Percentiles rank a stretch among this genome's conserved stretches.
Evolutionary conservation across 2,113 vertebrate species (phyloP).

Genomic region (Silurus asotus): DNA sequence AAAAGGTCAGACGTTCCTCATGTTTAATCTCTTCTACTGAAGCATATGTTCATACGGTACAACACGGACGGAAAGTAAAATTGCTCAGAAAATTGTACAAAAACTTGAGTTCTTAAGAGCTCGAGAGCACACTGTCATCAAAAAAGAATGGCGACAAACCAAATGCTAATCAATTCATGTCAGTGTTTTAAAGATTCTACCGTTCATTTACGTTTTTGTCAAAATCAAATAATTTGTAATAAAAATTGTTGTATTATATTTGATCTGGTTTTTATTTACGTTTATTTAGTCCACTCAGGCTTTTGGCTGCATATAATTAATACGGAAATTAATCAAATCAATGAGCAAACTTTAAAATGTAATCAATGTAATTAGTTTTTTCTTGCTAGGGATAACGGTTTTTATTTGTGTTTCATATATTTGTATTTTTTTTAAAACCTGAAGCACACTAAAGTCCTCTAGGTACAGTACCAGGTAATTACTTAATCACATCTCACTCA

Average conservation of each 20-base stretch:
- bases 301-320: too few species aligned
- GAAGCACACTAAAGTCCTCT: background rate
- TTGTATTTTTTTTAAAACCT: background rate
- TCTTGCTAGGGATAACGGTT: too few species aligned
- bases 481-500: background rate
- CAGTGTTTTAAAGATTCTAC: background rate
- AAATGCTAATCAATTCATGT: background rate
- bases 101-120: background rate
- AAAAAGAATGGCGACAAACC: background rate
- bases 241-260: background rate
- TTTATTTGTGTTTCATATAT: too few species aligned
- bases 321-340: too few species aligned
- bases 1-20: background rate
- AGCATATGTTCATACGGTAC: background rate
- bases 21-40: background rate
- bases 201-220: background rate
- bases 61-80: background rate
- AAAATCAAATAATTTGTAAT: background rate
- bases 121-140: background rate
- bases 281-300: too few species aligned
- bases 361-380: too few species aligned
- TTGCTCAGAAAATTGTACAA: background rate
- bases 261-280: background rate
- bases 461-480: background rate
- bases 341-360: too few species aligned